Conservation (phyloP, 2,113 vertebrate genomes). For the Leptocoma aspasia region DNA sequence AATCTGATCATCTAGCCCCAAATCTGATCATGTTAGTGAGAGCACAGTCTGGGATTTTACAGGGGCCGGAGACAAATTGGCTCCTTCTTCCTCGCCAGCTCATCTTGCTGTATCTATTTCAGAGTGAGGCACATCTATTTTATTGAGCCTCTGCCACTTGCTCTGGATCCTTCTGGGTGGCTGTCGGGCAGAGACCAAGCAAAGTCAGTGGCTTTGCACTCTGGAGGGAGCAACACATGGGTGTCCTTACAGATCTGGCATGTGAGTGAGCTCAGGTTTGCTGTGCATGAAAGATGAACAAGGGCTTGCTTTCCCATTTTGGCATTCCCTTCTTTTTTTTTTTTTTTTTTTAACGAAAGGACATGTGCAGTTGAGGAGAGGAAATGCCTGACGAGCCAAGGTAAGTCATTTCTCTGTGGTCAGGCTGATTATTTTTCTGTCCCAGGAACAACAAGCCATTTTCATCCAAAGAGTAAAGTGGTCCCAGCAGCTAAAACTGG, state of each 20-base stretch:
- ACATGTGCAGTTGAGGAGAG: not conserved
- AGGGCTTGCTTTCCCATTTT: not conserved
- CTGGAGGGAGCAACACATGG: not conserved
- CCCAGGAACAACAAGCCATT: not conserved
- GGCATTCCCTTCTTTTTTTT: not conserved
- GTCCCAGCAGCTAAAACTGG: not conserved
- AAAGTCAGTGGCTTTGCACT: not conserved
- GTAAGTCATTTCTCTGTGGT: not conserved
- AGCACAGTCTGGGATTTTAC: slow-evolving; percentile 36
- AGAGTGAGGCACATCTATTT: not conserved
- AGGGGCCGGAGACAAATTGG: not conserved
- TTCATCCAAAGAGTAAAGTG: not conserved
- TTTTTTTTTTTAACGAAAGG: not conserved
- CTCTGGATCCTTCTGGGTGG: not conserved
- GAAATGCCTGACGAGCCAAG: not conserved
- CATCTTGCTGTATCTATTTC: not conserved
- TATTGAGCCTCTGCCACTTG: not conserved
- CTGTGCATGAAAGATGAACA: not conserved
- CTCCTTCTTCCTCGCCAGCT: not conserved
- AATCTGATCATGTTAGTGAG: slow-evolving; percentile 40
- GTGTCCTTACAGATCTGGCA: fast-evolving
- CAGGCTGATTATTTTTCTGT: not conserved
- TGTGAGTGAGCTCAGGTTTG: not conserved
- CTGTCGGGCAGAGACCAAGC: not conserved
- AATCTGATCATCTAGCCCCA: slow-evolving; percentile 23